Evolutionary conservation across 2,113 vertebrate species (phyloP), one percentile per base, ranked within the genome.

Genomic region (Rhinopomastus cyanomelas): DNA sequence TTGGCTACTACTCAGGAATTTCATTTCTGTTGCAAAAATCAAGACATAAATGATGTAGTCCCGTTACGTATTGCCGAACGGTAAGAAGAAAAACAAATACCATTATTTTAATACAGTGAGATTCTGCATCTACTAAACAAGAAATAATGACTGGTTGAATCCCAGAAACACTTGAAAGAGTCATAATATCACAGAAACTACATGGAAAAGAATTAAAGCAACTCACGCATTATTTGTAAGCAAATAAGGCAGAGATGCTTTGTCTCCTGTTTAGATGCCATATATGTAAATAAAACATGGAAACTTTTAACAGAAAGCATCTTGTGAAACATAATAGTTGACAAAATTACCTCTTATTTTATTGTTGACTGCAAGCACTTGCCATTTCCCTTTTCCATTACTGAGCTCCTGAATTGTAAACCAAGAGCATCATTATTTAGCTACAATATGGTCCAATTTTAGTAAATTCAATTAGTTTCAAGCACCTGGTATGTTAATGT

Each of bases 331-430:
- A 73, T 29, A 87, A n/a, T 79, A 88, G 95, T 92, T 94, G 87
- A 59, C 60, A 81, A 83, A 75, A 88, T 96, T 92, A 94, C 80
- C 81, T 15, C 49, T 89, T 92, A 27, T 89, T 95, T 95, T 93
- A 95, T 93, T 92, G 76, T n/a, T 94, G 52, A 80, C 89, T 93
- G 44, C 68, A 93, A 91, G 34, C 23, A 82, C 81, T 93, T 90
- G 73, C 48, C 78, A 44, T 93, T 96, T 95, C 60, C 71, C 46
- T 89, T 76, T 64, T 53, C 61, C 55, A 36, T 93, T 93, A 90
- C 90, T 66, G 69, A 89, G 71, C 37, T 77, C 88, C 69, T 91
- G 55, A 95, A 94, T 75, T 93, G 68, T 32, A 90, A 77, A 89
- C 68, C 20, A 92, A 73, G 48, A 62, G 13, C 48, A 90, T 79